These are phyloP conservation scores for Zaprionus obscuricornis DNA, from an alignment of 2,888 invertebrate genomes.

Conservation along the genomic window DNA sequence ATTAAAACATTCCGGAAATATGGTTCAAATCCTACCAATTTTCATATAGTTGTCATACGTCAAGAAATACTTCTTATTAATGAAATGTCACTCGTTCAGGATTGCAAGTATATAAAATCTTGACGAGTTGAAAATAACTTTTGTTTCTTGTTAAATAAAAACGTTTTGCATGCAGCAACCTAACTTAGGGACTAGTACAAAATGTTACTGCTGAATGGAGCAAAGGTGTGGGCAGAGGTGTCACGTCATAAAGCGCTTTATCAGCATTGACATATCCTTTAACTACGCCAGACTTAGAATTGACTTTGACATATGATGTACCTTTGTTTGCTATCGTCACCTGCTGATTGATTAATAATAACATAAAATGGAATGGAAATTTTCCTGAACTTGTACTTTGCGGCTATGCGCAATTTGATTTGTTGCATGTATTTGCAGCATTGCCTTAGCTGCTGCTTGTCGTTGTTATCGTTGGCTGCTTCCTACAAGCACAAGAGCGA, in stretches of 20 bases:
- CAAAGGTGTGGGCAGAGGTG: too few species aligned
- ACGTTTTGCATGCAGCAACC: too few species aligned
- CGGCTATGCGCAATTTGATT: conserved; percentile 49
- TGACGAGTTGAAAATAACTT: too few species aligned
- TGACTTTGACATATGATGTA: conserved; percentile 22
- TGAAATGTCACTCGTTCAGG: too few species aligned
- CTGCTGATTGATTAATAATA: conserved; percentile 59
- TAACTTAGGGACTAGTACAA: too few species aligned
- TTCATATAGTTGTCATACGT: too few species aligned
- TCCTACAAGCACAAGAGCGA: conserved; percentile 23
- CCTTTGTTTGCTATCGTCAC: conserved; percentile 25
- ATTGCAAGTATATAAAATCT: too few species aligned
- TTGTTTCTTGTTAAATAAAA: too few species aligned
- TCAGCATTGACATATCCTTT: conserved; percentile 24
- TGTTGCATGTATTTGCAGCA: conserved; percentile 40
- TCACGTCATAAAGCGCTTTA: conserved; percentile 24
- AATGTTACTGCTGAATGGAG: too few species aligned
- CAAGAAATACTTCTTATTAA: too few species aligned
- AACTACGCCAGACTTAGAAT: conserved; percentile 37
- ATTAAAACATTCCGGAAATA: too few species aligned
- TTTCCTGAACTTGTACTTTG: conserved; percentile 20
- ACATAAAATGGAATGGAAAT: conserved; percentile 16
- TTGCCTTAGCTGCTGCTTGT: not conserved
- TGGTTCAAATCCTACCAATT: too few species aligned
- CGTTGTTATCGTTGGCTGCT: conserved; percentile 2